These are phyloP conservation scores for Drosophila littoralis DNA, from an alignment of 1,140 invertebrate genomes.

Conservation along the genomic window DNA sequence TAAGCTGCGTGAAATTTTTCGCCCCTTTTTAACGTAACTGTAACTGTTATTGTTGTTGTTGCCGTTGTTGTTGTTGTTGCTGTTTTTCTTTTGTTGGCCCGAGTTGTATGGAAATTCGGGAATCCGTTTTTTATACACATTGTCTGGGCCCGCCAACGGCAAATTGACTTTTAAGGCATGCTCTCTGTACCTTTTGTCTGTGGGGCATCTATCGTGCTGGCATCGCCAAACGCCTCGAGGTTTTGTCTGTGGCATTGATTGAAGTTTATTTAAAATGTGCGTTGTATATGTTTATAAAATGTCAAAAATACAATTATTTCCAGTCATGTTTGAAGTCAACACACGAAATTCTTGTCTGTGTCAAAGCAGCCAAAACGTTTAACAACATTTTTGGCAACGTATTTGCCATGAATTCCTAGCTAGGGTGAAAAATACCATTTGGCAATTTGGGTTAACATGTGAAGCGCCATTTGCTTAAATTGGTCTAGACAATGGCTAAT, in stretches of 20 bases:
- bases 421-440: slow-evolving; percentile 42
- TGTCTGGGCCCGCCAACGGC: slow-evolving; percentile 67
- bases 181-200: slow-evolving; percentile 37
- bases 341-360: slow-evolving; percentile 26
- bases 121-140: slow-evolving; percentile 71
- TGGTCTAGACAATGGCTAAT: slow-evolving; percentile 60
- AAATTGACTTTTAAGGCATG: slow-evolving; percentile 79
- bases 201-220: slow-evolving; percentile 56
- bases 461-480: slow-evolving; percentile 46
- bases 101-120: slow-evolving; percentile 67
- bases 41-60: slow-evolving; percentile 19
- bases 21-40: slow-evolving; percentile 33
- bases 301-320: slow-evolving; percentile 75
- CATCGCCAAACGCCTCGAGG: slow-evolving; percentile 49
- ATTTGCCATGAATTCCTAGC: slow-evolving; percentile 12
- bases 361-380: slow-evolving; percentile 23
- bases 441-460: not conserved
- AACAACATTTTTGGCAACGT: not conserved
- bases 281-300: slow-evolving; percentile 65
- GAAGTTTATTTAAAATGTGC: slow-evolving; percentile 74
- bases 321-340: slow-evolving; percentile 42
- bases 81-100: slow-evolving; percentile 38
- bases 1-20: slow-evolving; percentile 79
- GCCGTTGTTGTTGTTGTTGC: slow-evolving; percentile 25
- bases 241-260: slow-evolving; percentile 71